Evolutionary conservation across 2,113 vertebrate species (phyloP), one percentile per base, ranked within the genome.

Genomic region (Cacatua alba): DNA sequence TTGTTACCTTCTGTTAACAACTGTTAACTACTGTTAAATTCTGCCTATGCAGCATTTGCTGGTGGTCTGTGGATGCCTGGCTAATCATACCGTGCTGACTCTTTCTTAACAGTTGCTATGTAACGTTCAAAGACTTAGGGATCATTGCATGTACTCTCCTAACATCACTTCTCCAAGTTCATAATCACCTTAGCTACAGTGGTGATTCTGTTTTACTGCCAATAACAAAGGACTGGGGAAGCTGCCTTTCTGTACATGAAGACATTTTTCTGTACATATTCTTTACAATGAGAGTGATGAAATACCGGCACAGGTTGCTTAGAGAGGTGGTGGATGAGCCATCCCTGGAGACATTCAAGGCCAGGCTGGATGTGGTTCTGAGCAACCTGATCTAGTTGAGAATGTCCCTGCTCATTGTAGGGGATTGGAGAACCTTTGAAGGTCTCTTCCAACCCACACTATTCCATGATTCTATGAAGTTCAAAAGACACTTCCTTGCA

Each of bases 31-130:
- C 13, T 41, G 41, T 41, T 41, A 41, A 41, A 78, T 71, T 89
- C 83, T 89, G 57, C 62, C 52, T 63, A 29, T 31, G 25, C 24
- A 82, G 49, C 35, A 57, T 68, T 72, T 92, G 26, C 69, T 65
- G 29, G 13, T 79, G 55, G 59, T 91, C 76, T 78, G 3, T 48
- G 57, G 64, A 68, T 44, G 52, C 35, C 75, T 70, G 16, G 33
- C 46, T 68, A 60, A 29, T 39, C 68, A 63, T 25, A 85, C 6
- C 24, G 49, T 70, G 29, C 79, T 81, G 88, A 77, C 41, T 89
- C 52, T 65, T 88, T 35, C 51, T 78, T 51, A 71, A 60, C 31
- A 86, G 65, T 44, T 92, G 52, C 86, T 90, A 86, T 71, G 44
- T 69, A 78, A 88, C 28, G 41, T 41, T 81, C 31, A 81, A 84